phyloP scores from a whole-genome alignment of 2,797 vertebrate genomes.

The Calcarius lapponicus region DNA sequence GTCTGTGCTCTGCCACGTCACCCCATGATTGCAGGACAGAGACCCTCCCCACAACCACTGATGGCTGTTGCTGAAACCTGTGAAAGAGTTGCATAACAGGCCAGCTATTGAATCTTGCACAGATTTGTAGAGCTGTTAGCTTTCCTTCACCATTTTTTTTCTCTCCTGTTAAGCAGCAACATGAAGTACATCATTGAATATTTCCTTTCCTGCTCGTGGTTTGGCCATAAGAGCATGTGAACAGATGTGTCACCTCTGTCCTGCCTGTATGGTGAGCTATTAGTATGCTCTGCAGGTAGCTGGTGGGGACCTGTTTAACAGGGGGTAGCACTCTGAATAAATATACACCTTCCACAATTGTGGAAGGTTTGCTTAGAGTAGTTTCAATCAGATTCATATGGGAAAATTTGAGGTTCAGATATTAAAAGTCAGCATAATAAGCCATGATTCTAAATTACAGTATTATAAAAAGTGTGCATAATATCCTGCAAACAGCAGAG shows the following conservation, averaged over 20 bases:
- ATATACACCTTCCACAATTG: not conserved
- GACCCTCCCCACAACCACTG: accelerated
- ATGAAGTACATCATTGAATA: not conserved
- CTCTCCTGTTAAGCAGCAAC: not conserved
- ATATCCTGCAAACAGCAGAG: not conserved
- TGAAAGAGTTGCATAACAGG: accelerated
- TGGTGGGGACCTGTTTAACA: not conserved
- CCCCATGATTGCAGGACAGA: accelerated
- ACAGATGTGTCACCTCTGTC: not conserved
- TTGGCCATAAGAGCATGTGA: not conserved
- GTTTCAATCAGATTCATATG: not conserved
- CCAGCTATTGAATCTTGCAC: not conserved
- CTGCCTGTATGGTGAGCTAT: not conserved
- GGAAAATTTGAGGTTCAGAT: not conserved
- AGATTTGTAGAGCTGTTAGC: not conserved
- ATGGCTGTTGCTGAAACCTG: not conserved
- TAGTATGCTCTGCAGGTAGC: not conserved
- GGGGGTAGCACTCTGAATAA: not conserved
- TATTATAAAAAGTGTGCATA: not conserved
- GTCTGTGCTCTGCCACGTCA: not conserved
- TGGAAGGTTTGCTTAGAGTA: not conserved
- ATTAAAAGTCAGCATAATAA: not conserved
- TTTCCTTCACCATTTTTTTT: not conserved
- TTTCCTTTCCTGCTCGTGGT: not conserved
- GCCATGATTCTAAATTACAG: not conserved